phyloP scores from a whole-genome alignment of 2,113 vertebrate genomes.

The Chrysemys picta region DNA sequence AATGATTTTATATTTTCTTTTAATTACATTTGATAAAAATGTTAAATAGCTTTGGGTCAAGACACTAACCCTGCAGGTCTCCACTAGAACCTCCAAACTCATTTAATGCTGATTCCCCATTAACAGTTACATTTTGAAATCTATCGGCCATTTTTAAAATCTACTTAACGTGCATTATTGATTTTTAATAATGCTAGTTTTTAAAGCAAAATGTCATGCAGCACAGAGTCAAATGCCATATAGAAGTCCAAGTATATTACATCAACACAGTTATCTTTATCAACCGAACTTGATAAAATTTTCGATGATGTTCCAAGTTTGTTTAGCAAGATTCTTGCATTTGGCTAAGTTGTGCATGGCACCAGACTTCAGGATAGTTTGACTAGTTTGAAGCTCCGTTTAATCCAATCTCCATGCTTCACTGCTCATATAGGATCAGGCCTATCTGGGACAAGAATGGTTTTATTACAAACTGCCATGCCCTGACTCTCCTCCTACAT shows the following conservation, averaged over 20 bases:
- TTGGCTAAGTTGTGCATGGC: background rate
- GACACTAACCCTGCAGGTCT: background rate
- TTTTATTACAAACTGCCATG: too few relatives aligned
- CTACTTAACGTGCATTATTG: background rate
- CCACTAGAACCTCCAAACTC: background rate
- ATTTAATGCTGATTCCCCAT: background rate
- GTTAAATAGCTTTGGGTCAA: background rate
- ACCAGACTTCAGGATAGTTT: background rate
- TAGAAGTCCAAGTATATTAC: background rate
- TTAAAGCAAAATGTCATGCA: background rate
- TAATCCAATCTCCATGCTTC: too few relatives aligned
- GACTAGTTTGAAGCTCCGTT: too few relatives aligned
- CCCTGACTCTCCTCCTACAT: too few relatives aligned
- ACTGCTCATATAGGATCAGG: too few relatives aligned
- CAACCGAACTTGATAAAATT: background rate
- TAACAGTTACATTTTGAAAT: background rate
- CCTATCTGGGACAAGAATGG: too few relatives aligned
- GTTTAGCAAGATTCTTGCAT: background rate
- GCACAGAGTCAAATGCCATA: background rate
- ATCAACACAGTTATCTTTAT: background rate
- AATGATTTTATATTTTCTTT: background rate
- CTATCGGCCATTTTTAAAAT: background rate
- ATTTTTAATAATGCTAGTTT: background rate
- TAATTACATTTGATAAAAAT: background rate
- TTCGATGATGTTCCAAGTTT: too few relatives aligned